phyloP scores from a whole-genome alignment of 2,797 vertebrate species.

The Ptychobarbus kaznakovi region DNA sequence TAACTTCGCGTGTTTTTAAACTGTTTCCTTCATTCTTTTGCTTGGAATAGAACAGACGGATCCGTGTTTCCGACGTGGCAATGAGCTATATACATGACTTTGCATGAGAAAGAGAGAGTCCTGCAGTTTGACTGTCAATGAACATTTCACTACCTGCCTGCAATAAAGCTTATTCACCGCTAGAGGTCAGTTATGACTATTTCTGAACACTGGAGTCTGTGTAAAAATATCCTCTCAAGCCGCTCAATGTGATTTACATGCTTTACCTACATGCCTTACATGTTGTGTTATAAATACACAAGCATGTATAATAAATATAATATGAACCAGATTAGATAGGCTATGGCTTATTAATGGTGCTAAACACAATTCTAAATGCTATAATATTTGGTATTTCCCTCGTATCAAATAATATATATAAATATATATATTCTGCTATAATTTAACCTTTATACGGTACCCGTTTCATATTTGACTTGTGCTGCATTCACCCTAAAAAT shows the following conservation, averaged over 20 bases:
- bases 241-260: conserved; percentile 15
- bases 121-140: not conserved
- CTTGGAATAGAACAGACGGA: conserved; percentile 64
- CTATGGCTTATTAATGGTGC: conserved; percentile 4
- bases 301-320: conserved; percentile 7
- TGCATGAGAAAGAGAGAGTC: conserved; percentile 30
- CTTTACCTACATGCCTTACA: not conserved
- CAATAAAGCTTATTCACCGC: conserved; percentile 35
- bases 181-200: conserved; percentile 55
- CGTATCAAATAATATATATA: not conserved
- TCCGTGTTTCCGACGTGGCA: conserved; percentile 56
- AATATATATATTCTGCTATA: not conserved
- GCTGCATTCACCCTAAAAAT: conserved; percentile 2
- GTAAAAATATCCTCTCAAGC: conserved; percentile 12
- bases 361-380: not conserved
- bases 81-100: conserved; percentile 63
- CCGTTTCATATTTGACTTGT: not conserved
- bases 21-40: conserved; percentile 79
- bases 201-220: not conserved
- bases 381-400: not conserved
- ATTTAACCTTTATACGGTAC: not conserved
- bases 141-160: conserved; percentile 6
- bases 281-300: conserved; percentile 23
- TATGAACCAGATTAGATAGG: conserved; percentile 9
- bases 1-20: conserved; percentile 67